phyloP scores from a whole-genome alignment of 2,113 vertebrate genomes.

The Sapayoa aenigma region DNA sequence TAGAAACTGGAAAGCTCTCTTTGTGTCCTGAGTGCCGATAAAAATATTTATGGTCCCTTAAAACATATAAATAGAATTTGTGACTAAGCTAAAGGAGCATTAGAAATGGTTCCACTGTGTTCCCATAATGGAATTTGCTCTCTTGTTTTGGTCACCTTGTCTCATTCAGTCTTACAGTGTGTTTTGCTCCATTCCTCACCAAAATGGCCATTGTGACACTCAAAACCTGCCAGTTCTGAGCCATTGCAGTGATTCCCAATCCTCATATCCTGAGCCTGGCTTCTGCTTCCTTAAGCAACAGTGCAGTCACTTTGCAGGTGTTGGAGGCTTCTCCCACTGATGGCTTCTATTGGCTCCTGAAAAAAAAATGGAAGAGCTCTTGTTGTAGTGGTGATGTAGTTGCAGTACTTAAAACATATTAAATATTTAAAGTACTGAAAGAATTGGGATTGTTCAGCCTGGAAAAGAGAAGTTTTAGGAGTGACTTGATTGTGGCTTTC shows the following conservation, averaged over 20 bases:
- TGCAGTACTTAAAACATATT: neutral
- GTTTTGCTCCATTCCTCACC: constrained; percentile 17
- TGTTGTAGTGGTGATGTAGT: neutral
- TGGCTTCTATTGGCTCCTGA: neutral
- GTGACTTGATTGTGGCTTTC: neutral
- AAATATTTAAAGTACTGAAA: neutral
- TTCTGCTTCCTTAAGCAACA: constrained; percentile 24
- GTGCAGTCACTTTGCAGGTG: constrained; percentile 52
- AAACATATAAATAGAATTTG: constrained; percentile 21
- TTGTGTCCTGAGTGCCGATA: constrained; percentile 18
- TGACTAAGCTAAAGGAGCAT: constrained; percentile 25
- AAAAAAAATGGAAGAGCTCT: neutral
- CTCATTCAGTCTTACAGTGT: neutral
- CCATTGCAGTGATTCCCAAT: constrained; percentile 24
- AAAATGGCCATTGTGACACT: neutral
- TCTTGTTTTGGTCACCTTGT: constrained; percentile 37
- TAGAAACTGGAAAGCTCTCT: constrained; percentile 50
- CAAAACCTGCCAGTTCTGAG: constrained; percentile 7
- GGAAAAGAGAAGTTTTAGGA: neutral
- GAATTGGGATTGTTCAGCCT: neutral
- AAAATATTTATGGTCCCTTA: constrained; percentile 29
- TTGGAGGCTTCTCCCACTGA: constrained; percentile 7
- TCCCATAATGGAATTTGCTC: neutral
- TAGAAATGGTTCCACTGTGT: neutral
- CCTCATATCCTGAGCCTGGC: constrained; percentile 12